These are phyloP conservation scores for Tachina grossa DNA, from an alignment of 2,888 invertebrate species.

Conservation along the genomic window DNA sequence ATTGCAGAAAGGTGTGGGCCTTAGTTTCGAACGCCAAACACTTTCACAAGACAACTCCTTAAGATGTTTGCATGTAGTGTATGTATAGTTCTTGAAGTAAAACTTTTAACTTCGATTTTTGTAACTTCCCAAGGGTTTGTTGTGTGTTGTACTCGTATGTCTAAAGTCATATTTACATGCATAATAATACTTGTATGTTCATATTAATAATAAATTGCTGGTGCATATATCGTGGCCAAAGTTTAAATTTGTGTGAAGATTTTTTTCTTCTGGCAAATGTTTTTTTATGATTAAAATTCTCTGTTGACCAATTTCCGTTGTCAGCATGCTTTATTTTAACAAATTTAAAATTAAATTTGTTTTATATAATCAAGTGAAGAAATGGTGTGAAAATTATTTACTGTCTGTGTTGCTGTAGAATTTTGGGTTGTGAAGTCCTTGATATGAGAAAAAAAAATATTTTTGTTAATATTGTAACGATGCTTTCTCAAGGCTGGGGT, in stretches of 20 bases:
- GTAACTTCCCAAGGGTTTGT: slow-evolving; percentile 37
- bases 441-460: no score
- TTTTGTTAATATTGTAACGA: no score
- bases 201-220: slow-evolving; percentile 5
- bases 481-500: no score
- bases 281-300: slow-evolving; percentile 5
- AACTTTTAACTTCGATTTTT: background rate
- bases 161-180: slow-evolving; percentile 27
- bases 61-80: background rate
- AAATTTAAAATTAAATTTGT: background rate
- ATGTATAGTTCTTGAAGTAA: slow-evolving; percentile 20
- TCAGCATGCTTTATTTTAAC: slow-evolving; percentile 32
- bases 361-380: background rate
- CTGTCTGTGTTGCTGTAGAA: background rate
- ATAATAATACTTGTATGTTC: background rate
- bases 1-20: slow-evolving; percentile 58
- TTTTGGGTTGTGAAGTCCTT: no score
- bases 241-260: slow-evolving; percentile 15
- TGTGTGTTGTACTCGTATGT: slow-evolving; percentile 21
- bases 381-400: background rate
- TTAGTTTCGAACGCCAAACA: slow-evolving; percentile 27
- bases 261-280: background rate
- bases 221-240: slow-evolving; percentile 8
- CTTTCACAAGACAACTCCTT: slow-evolving; percentile 58
- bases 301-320: slow-evolving; percentile 17